These are phyloP conservation scores for Pluvianellus socialis DNA, from an alignment of 2,113 vertebrate genomes.

Conservation along the genomic window DNA sequence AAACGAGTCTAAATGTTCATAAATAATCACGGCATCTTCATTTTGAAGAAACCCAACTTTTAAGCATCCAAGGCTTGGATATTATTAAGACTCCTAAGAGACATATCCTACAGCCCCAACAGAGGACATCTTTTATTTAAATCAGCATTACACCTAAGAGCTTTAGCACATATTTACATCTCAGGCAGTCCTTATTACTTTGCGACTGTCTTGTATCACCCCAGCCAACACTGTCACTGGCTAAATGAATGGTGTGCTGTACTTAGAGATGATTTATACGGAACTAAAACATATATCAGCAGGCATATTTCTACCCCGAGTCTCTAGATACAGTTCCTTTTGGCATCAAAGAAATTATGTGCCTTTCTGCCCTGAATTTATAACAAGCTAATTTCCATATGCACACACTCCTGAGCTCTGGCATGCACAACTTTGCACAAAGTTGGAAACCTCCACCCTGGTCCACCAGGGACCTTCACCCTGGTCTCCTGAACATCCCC, in stretches of 20 bases:
- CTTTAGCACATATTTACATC: slow-evolving; percentile 40
- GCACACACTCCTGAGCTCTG: neutral
- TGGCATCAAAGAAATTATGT: neutral
- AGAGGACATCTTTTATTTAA: slow-evolving; percentile 17
- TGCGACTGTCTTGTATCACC: neutral
- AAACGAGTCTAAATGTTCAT: neutral
- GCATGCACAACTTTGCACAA: neutral
- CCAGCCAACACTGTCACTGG: slow-evolving; percentile 29
- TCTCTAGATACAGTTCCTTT: neutral
- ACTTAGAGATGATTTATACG: slow-evolving; percentile 24
- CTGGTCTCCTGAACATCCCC: neutral
- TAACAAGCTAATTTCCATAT: neutral
- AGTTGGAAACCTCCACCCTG: neutral
- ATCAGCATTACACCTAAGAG: slow-evolving; percentile 41
- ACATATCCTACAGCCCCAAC: neutral
- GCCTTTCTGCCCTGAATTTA: slow-evolving; percentile 19
- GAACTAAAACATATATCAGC: neutral
- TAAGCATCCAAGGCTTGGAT: neutral
- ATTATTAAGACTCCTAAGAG: neutral
- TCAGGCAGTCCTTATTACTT: slow-evolving; percentile 13
- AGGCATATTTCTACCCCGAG: neutral
- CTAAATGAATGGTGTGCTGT: slow-evolving; percentile 6
- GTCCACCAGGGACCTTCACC: neutral
- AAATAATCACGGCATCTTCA: neutral
- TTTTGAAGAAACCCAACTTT: neutral